phyloP scores from a whole-genome alignment of 2,113 vertebrate genomes.

The Pangasianodon gigas region DNA sequence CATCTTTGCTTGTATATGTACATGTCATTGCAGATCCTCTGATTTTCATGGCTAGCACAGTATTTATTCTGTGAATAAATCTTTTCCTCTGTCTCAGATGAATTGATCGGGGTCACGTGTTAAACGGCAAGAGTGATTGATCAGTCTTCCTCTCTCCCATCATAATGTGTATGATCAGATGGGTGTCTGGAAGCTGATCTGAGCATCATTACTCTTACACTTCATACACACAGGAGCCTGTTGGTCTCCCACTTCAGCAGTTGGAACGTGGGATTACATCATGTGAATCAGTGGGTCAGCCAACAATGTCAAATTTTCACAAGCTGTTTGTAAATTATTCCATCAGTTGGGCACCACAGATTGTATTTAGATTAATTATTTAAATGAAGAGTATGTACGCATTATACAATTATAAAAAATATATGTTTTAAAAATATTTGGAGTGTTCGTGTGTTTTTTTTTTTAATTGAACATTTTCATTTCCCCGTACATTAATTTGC shows the following conservation, averaged over 20 bases:
- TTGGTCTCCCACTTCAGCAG: slow-evolving; percentile 32
- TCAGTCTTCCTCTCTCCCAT: neutral
- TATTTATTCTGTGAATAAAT: slow-evolving; percentile 48
- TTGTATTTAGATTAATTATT: slow-evolving; percentile 61
- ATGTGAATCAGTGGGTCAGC: slow-evolving; percentile 45
- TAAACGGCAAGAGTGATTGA: neutral
- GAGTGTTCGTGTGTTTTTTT: neutral
- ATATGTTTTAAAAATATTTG: slow-evolving; percentile 36
- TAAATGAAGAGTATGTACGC: slow-evolving; percentile 52
- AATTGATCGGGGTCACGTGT: slow-evolving; percentile 17
- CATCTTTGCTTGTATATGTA: neutral
- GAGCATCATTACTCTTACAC: neutral
- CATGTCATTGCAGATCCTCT: slow-evolving; percentile 5
- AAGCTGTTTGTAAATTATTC: slow-evolving; percentile 54
- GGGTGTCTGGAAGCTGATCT: neutral
- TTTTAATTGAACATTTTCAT: neutral
- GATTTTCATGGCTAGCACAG: slow-evolving; percentile 33
- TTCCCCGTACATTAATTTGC: neutral
- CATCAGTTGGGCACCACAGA: slow-evolving; percentile 53
- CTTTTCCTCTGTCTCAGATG: slow-evolving; percentile 29
- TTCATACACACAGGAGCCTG: slow-evolving; percentile 5
- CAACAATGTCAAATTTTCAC: slow-evolving; percentile 32
- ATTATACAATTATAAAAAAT: slow-evolving; percentile 30
- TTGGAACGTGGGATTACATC: slow-evolving; percentile 33
- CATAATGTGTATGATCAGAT: neutral